A percentile compares a stretch with the other conserved stretches of the same genome.
Conservation (phyloP, 2,797 vertebrate species). For the Gallinago solitaria region DNA sequence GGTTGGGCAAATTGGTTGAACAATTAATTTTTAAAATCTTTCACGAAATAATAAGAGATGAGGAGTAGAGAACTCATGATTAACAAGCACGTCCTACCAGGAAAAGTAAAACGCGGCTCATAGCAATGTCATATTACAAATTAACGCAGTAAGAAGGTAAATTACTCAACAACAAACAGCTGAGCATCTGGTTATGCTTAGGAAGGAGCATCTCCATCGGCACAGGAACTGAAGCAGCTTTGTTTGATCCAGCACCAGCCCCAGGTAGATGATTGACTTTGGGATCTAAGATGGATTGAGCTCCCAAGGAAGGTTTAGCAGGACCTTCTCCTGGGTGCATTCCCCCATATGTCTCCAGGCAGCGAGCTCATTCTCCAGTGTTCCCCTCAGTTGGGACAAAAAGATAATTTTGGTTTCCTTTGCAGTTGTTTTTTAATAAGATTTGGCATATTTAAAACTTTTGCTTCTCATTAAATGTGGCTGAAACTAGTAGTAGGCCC, state of each 20-base stretch:
- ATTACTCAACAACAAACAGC: not conserved
- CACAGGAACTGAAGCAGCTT: not conserved
- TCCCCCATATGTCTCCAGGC: not conserved
- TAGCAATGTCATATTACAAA: not conserved
- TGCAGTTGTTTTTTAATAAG: not conserved
- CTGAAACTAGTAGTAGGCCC: not conserved
- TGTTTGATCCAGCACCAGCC: not conserved
- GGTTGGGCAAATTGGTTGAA: not conserved
- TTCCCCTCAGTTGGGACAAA: not conserved
- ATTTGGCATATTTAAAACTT: not conserved
- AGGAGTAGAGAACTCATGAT: not conserved
- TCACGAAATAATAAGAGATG: not conserved
- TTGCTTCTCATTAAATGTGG: fast-evolving
- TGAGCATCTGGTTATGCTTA: not conserved
- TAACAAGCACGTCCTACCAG: not conserved
- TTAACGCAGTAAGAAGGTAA: not conserved
- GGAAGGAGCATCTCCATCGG: not conserved
- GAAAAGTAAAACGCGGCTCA: not conserved
- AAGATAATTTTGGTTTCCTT: not conserved
- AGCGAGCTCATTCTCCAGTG: not conserved
- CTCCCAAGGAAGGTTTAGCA: not conserved
- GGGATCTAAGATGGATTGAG: not conserved
- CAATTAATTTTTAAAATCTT: not conserved
- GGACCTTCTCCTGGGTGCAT: fast-evolving
- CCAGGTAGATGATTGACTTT: not conserved